These are phyloP conservation scores for Drosophila phalerata DNA, from an alignment of 2,888 invertebrate genomes.

Conservation along the genomic window DNA sequence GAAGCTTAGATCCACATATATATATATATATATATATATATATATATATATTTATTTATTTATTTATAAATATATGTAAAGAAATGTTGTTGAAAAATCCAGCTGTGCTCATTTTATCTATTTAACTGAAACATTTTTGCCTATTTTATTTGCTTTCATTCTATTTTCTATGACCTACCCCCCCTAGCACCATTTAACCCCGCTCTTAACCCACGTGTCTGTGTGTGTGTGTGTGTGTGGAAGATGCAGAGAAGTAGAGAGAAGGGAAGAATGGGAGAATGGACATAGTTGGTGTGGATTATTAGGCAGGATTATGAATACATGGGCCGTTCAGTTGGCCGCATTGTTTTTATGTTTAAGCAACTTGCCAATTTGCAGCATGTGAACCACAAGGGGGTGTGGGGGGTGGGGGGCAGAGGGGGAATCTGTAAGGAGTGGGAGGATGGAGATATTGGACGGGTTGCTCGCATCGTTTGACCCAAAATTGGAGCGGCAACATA, in stretches of 20 bases:
- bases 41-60: not conserved
- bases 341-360: conserved; percentile 77
- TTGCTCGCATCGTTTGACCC: conserved; percentile 53
- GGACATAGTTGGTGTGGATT: conserved; percentile 64
- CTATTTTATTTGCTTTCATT: conserved; percentile 62
- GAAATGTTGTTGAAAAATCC: conserved; percentile 29
- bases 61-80: not conserved
- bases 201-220: conserved; percentile 5
- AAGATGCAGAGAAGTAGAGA: too few species aligned
- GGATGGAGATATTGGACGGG: not conserved
- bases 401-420: conserved; percentile 6
- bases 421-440: not conserved
- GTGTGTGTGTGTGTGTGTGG: not conserved
- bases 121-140: conserved; percentile 53
- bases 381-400: not conserved
- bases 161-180: conserved; percentile 28
- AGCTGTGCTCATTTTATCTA: conserved; percentile 59
- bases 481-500: conserved; percentile 63
- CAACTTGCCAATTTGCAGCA: conserved; percentile 68
- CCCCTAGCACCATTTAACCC: not conserved
- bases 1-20: not conserved
- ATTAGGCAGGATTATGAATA: conserved; percentile 77
- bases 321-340: conserved; percentile 74
- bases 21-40: not conserved
- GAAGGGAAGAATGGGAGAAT: too few species aligned